phyloP scores from a whole-genome alignment of 2,888 invertebrate species.

The Dusona sp. region DNA sequence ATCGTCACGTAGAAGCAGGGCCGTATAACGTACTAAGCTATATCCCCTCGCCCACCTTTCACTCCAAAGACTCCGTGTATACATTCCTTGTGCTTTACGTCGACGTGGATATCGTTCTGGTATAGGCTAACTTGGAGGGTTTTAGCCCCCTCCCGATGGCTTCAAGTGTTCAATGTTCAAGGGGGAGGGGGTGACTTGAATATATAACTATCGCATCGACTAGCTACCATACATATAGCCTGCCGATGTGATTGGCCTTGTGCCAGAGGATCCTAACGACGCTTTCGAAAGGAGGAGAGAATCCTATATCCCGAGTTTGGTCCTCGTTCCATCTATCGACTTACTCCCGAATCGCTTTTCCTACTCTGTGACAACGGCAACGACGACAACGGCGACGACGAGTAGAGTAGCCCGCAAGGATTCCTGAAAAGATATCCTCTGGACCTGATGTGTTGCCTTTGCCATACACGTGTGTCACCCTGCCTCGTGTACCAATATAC shows the following conservation, averaged over 20 bases:
- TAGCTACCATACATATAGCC: slow-evolving; percentile 69
- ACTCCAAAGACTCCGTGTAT: slow-evolving; percentile 42
- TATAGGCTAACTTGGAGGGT: slow-evolving; percentile 44
- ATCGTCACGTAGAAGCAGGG: slow-evolving; percentile 57
- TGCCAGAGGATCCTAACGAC: slow-evolving; percentile 83
- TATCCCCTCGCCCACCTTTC: slow-evolving; percentile 30
- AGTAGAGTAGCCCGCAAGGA: slow-evolving; percentile 68
- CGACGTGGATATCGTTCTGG: slow-evolving; percentile 53
- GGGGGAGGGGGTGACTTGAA: slow-evolving; percentile 65
- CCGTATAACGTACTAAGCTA: slow-evolving; percentile 71
- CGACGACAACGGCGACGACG: slow-evolving; percentile 55
- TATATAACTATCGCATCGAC: slow-evolving; percentile 67
- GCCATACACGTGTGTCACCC: slow-evolving; percentile 45
- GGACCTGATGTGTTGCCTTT: slow-evolving; percentile 72
- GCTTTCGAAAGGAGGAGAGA: slow-evolving; percentile 83
- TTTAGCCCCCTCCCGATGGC: slow-evolving; percentile 62
- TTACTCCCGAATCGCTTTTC: slow-evolving; percentile 53
- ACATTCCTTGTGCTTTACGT: slow-evolving; percentile 63
- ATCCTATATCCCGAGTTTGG: slow-evolving; percentile 78
- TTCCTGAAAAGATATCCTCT: slow-evolving; percentile 79
- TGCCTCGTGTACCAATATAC: slow-evolving; percentile 12
- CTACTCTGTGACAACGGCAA: slow-evolving; percentile 58
- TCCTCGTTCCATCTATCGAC: slow-evolving; percentile 55
- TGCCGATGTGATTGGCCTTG: slow-evolving; percentile 84
- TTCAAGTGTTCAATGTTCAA: slow-evolving; percentile 67